A percentile compares a stretch with the other conserved stretches of the same genome.
Conservation (phyloP, 2,797 vertebrate genomes). For the Cottoperca gobio region DNA sequence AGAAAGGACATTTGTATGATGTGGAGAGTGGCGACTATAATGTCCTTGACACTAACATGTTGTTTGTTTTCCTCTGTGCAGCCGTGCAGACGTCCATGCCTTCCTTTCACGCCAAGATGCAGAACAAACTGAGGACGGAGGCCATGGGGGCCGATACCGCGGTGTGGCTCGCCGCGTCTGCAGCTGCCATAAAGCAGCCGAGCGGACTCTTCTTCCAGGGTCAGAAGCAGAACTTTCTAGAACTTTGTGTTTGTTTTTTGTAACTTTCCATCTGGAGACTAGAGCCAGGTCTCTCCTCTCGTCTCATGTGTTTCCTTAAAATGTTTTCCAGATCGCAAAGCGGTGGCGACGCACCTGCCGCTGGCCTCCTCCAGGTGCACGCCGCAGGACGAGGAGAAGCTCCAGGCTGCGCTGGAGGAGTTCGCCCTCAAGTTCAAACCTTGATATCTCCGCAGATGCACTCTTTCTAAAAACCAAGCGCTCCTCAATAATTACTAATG, state of each 20-base stretch:
- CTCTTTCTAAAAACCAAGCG: conserved; percentile 16
- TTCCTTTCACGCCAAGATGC: conserved; percentile 87
- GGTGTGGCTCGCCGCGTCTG: conserved; percentile 85
- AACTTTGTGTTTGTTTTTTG: too few species aligned
- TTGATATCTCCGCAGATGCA: conserved; percentile 23
- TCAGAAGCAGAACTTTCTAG: conserved; percentile 64
- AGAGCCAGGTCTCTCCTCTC: background rate
- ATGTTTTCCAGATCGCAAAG: conserved; percentile 82
- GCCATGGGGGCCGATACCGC: conserved; percentile 87
- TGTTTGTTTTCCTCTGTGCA: conserved; percentile 48
- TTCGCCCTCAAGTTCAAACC: conserved; percentile 83
- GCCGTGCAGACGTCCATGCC: conserved; percentile 87
- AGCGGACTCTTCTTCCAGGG: conserved; percentile 90
- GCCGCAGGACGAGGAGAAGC: conserved; percentile 80
- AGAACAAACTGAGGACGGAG: conserved; percentile 83
- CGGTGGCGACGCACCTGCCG: conserved; percentile 85
- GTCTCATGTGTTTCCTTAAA: background rate
- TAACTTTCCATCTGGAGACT: too few species aligned
- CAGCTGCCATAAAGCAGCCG: conserved; percentile 71
- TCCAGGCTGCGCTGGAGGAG: conserved; percentile 79
- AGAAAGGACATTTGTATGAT: too few species aligned
- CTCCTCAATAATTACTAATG: conserved; percentile 25
- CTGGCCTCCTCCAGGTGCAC: conserved; percentile 83
- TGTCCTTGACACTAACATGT: too few species aligned
- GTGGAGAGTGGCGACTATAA: too few species aligned